Conservation (phyloP, 2,113 vertebrate species). For the Malaclemys terrapin region DNA sequence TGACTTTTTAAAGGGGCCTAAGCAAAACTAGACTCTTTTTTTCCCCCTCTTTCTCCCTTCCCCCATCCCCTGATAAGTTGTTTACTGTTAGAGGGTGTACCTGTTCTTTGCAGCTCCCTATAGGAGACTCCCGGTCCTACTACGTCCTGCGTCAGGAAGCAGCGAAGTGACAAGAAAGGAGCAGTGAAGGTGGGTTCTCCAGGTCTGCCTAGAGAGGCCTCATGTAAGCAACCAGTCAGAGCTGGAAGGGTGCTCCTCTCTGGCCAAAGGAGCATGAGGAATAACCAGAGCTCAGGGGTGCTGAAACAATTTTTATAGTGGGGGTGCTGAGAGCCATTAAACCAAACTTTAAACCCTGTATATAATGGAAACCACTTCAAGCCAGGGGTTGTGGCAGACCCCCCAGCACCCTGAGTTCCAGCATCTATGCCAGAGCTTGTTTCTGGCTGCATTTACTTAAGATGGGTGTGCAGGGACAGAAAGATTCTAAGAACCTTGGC, state of each 20-base stretch:
- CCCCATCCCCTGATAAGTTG: background rate
- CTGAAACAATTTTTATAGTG: no score
- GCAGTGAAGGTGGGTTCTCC: background rate
- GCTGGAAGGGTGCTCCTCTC: background rate
- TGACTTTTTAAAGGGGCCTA: background rate
- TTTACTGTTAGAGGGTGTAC: background rate
- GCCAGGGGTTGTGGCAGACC: no score
- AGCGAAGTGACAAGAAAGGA: background rate
- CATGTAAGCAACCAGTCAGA: background rate
- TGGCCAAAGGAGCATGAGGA: background rate
- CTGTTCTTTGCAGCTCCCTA: background rate
- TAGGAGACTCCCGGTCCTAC: background rate
- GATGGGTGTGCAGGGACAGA: background rate
- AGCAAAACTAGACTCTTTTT: background rate
- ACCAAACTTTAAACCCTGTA: no score
- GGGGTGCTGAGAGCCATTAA: no score
- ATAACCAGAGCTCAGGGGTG: background rate
- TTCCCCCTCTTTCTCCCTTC: background rate
- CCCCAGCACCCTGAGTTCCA: no score
- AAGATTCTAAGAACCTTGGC: background rate
- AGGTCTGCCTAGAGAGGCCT: background rate
- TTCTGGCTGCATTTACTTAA: background rate
- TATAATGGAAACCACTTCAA: no score
- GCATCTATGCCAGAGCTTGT: background rate
- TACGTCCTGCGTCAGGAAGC: background rate